Percentiles rank a stretch among this genome's conserved stretches.
Evolutionary conservation across 2,797 vertebrate genomes (phyloP).

Genomic region (Manis crassicaudata): DNA sequence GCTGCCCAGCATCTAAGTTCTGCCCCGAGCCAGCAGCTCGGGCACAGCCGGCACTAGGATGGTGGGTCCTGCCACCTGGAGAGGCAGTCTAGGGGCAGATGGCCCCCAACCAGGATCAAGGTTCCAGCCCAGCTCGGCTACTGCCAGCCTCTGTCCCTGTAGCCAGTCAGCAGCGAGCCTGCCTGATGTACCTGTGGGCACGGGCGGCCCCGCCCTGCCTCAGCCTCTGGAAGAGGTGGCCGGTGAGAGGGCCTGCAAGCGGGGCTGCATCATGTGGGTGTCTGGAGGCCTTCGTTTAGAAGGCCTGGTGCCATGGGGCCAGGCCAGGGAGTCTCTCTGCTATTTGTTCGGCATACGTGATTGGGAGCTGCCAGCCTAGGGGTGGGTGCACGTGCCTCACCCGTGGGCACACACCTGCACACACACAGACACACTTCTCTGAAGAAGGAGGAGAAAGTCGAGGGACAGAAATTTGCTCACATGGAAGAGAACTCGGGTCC

Average conservation of each 20-base stretch:
- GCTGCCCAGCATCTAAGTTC: background rate
- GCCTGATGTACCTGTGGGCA: background rate
- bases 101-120: background rate
- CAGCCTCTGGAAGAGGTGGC: background rate
- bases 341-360: background rate
- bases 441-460: no score
- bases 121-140: background rate
- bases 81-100: no score
- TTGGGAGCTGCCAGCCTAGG: background rate
- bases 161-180: background rate
- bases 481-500: background rate
- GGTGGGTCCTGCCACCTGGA: background rate
- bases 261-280: accelerated
- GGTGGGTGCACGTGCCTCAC: background rate
- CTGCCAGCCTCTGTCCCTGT: background rate
- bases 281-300: background rate
- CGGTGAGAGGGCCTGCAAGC: no score
- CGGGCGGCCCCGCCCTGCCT: background rate
- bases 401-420: accelerated
- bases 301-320: background rate
- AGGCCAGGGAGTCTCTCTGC: background rate
- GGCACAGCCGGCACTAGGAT: background rate
- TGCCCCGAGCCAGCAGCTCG: background rate
- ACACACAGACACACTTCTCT: background rate
- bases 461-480: background rate